These are phyloP conservation scores for Drosophila sechellia DNA, from an alignment of 1,140 invertebrate species.

Conservation along the genomic window DNA sequence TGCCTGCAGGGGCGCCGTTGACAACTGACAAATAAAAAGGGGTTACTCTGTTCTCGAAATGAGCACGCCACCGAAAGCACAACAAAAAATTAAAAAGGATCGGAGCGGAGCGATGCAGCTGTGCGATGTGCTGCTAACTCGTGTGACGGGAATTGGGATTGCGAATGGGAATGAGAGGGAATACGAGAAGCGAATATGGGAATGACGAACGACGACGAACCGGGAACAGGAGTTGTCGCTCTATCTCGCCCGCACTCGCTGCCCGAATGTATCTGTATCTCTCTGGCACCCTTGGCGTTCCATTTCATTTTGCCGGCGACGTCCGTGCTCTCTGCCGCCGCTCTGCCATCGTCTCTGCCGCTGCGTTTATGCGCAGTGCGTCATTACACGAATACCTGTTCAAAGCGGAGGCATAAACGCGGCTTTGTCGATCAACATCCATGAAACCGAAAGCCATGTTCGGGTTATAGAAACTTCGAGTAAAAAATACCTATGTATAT, in stretches of 20 bases:
- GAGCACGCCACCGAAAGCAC: conserved; percentile 14
- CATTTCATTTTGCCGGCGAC: conserved; percentile 48
- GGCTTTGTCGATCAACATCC: not conserved
- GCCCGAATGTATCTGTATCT: conserved; percentile 42
- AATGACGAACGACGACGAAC: conserved; percentile 4
- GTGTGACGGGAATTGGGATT: conserved; percentile 10
- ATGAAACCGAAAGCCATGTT: too few species aligned
- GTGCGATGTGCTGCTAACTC: conserved; percentile 28
- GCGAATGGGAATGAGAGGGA: not conserved
- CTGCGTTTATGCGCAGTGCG: not conserved
- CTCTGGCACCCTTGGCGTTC: conserved; percentile 52
- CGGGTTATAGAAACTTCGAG: too few species aligned
- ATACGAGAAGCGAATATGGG: conserved; percentile 5
- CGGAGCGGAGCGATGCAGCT: conserved; percentile 28
- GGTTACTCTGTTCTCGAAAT: conserved; percentile 14
- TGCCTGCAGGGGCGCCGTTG: conserved; percentile 54
- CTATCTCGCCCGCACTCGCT: conserved; percentile 28
- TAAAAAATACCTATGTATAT: too few species aligned
- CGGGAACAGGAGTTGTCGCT: conserved; percentile 31
- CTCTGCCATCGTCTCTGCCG: conserved; percentile 49
- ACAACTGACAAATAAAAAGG: conserved; percentile 11
- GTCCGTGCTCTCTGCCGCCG: conserved; percentile 52
- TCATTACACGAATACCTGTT: not conserved
- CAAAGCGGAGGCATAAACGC: not conserved
- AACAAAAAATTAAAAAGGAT: conserved; percentile 23